Evolutionary conservation across 2,888 invertebrate genomes (phyloP).

Genomic region (Nomada fucata): DNA sequence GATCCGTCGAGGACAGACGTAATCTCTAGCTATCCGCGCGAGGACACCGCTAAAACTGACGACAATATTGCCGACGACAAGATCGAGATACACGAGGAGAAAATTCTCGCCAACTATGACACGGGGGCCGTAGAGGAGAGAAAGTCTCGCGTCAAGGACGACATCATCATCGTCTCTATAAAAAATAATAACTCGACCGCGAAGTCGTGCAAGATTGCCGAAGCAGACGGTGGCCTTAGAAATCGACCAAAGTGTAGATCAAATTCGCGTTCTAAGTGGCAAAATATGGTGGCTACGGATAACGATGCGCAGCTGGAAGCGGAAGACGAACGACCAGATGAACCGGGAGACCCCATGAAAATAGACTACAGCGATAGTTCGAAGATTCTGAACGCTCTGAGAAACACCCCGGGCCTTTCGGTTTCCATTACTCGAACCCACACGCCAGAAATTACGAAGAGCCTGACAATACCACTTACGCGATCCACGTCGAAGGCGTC

Average conservation of each 20-base stretch:
- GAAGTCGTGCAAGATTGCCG: conserved; percentile 59
- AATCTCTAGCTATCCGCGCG: conserved; percentile 38
- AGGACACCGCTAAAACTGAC: not conserved
- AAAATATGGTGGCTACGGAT: conserved; percentile 12
- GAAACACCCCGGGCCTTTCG: conserved; percentile 80
- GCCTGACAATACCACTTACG: conserved; percentile 7
- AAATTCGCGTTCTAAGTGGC: conserved; percentile 45
- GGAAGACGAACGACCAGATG: conserved; percentile 66
- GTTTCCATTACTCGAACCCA: conserved; percentile 76
- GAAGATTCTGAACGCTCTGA: conserved; percentile 78
- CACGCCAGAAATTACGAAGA: conserved; percentile 65
- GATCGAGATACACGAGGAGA: conserved; percentile 63
- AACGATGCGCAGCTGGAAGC: conserved; percentile 32
- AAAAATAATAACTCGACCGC: conserved; percentile 22
- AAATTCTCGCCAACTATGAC: conserved; percentile 39
- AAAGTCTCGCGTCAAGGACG: conserved; percentile 16
- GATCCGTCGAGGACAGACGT: conserved; percentile 13
- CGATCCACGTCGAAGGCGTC: conserved; percentile 67
- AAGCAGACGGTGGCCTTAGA: conserved; percentile 63
- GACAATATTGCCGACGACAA: conserved; percentile 46
- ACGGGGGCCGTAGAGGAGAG: conserved; percentile 12
- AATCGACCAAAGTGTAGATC: conserved; percentile 39
- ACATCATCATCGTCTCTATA: conserved; percentile 32
- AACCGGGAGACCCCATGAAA: conserved; percentile 64
- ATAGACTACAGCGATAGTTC: conserved; percentile 75